Evolutionary conservation across 2,113 vertebrate genomes (phyloP).

Genomic region (Python bivittatus): DNA sequence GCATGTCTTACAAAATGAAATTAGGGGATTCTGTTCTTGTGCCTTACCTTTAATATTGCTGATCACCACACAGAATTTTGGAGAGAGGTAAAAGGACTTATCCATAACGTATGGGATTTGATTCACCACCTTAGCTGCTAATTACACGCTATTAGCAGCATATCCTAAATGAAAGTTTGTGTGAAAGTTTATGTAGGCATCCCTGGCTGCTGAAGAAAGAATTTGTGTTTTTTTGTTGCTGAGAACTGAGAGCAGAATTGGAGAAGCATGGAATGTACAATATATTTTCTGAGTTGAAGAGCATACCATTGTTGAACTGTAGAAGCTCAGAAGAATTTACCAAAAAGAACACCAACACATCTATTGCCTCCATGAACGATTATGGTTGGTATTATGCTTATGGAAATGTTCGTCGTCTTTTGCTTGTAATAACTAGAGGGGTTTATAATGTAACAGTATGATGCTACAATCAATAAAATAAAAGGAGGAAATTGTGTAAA

Average conservation of each 20-base stretch:
- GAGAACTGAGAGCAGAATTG: background rate
- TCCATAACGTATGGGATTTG: background rate
- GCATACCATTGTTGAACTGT: background rate
- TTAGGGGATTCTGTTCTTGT: background rate
- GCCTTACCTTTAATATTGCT: background rate
- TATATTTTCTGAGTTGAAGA: background rate
- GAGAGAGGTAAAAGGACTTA: background rate
- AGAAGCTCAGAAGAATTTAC: background rate
- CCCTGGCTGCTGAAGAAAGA: background rate
- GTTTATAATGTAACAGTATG: background rate
- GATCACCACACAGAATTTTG: background rate
- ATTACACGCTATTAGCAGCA: background rate
- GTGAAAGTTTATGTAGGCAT: background rate
- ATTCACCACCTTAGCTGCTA: background rate
- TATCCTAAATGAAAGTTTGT: background rate
- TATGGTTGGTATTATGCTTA: slow-evolving; percentile 1
- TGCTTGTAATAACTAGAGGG: background rate
- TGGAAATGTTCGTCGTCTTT: background rate
- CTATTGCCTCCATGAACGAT: background rate
- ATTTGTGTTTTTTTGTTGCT: too few species aligned
- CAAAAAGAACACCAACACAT: background rate
- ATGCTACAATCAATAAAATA: background rate
- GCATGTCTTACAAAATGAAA: background rate
- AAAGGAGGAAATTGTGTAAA: background rate
- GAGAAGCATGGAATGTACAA: background rate